Evolutionary conservation across 2,888 invertebrate species (phyloP), one percentile per base, ranked within the genome.

Genomic region (Meiosimyza decipiens): DNA sequence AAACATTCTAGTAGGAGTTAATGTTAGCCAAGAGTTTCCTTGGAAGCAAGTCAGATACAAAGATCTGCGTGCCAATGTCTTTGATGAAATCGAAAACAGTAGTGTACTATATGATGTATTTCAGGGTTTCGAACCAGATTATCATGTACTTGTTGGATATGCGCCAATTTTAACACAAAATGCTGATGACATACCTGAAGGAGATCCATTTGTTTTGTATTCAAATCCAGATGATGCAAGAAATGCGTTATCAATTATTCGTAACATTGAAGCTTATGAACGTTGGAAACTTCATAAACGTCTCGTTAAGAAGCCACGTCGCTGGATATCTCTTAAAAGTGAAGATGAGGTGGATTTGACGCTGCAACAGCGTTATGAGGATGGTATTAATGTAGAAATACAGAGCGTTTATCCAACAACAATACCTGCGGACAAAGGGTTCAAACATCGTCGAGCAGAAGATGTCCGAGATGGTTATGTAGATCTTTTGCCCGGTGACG

Each of bases 21-120:
- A 94, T 81, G 89, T 94, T 0, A 93, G 91, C 1, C 90, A 91
- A 18, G 94, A 94, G 82, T 91, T 90, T 80, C 94, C 94, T 0
- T 94, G 94, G 94, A 91, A 91, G 74, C 88, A 88, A 74, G 87
- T 94, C 0, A 87, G 87, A 22, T 93, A 90, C 83, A 89, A 89
- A 50, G 87, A 89, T 60, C 86, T 94, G 2, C 87, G 90, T 66
- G 92, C 93, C 78, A 88, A 89, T 69, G 88, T 94, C 5, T 82
- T 85, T 33, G 83, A 85, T 49, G 80, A 89, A 75, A 75, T 87
- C 1, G 89, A 89, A 0, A 89, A 90, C 72, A 87, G 89, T 49
- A 86, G 83, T 28, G 77, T 83, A 4, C 72, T 90, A 7, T 85
- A 83, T 73, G 84, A 87, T 16, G 81, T 86, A 18, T 81, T 91